Evolutionary conservation across 2,888 invertebrate species (phyloP), one percentile per base, ranked within the genome.

Genomic region (Litoditis marina): DNA sequence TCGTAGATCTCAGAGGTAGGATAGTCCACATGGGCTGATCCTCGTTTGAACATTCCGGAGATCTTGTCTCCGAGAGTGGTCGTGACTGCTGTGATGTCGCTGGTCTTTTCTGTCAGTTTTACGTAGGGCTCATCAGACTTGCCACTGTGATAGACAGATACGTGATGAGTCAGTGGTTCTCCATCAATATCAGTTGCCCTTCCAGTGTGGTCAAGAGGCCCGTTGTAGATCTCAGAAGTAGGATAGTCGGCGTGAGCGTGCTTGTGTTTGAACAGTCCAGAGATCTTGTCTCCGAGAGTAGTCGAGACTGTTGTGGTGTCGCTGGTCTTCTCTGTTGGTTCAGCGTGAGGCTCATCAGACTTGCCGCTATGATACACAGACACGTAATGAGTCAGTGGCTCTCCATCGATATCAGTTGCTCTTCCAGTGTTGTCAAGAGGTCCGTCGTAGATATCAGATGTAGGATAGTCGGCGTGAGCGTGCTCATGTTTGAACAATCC

Each of bases 201-300:
- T 16, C 49, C 46, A 22, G 58, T 62, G 57, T 36, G 31, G 28
- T 65, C 65, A 42, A 69, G 22, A 19, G 70, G 65, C 22, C 70
- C 61, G 8, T n/a, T n/a, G n/a, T n/a, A n/a, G n/a, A n/a, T n/a
- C n/a, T n/a, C n/a, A n/a, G n/a, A n/a, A n/a, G 49, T 39, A 19
- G 76, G 74, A 58, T 77, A 77, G 59, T 74, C 76, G 27, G 60
- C 65, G 34, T 73, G 67, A 46, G 74, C 64, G 25, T 66, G 53
- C 22, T 66, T 53, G 39, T 66, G 67, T 50, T 71, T 71, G 66
- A 71, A 71, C 25, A 71, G 55, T 54, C 71, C 69, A 39, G 67
- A 60, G 46, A 71, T 50, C 63, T 70, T 68, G 36, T 30, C 65
- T 54, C 74, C 50, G 39, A 53, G 30, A 27, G 16, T 42, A 22